A percentile compares a stretch with the other conserved stretches of the same genome.
These are phyloP conservation scores for Leucophenga montana DNA, from an alignment of 2,888 invertebrate species.

Conservation along the genomic window DNA sequence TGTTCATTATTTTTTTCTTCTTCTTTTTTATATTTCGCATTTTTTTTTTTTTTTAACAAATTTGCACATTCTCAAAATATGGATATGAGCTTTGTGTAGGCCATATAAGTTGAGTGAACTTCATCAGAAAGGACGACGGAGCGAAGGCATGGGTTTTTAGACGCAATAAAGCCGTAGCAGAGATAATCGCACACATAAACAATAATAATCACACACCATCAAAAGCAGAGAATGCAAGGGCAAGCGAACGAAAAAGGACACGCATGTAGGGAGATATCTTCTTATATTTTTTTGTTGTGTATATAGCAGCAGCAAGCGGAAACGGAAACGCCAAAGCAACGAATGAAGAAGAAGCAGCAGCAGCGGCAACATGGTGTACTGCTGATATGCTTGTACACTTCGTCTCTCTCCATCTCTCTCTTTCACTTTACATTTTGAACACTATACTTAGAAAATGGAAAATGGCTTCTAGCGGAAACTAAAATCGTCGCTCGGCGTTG, in stretches of 20 bases:
- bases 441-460: slow-evolving; percentile 13
- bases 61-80: slow-evolving; percentile 23
- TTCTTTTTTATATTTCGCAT: neutral
- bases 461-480: slow-evolving; percentile 14
- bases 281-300: neutral
- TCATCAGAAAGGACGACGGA: neutral
- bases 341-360: slow-evolving; percentile 4
- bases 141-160: neutral
- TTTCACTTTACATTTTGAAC: neutral
- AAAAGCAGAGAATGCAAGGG: slow-evolving; percentile 26
- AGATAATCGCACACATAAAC: slow-evolving; percentile 57
- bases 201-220: slow-evolving; percentile 53
- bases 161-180: slow-evolving; percentile 29
- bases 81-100: slow-evolving; percentile 13
- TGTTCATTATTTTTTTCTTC: neutral
- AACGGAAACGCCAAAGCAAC: slow-evolving; percentile 14
- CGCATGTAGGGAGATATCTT: neutral
- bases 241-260: neutral
- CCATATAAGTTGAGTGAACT: neutral
- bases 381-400: neutral
- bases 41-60: slow-evolving; percentile 2
- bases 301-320: slow-evolving; percentile 1
- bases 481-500: neutral
- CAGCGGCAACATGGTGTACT: neutral
- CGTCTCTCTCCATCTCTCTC: too few species aligned